Evolutionary conservation across 2,113 vertebrate genomes (phyloP).

Genomic region (Dipodomys spectabilis): DNA sequence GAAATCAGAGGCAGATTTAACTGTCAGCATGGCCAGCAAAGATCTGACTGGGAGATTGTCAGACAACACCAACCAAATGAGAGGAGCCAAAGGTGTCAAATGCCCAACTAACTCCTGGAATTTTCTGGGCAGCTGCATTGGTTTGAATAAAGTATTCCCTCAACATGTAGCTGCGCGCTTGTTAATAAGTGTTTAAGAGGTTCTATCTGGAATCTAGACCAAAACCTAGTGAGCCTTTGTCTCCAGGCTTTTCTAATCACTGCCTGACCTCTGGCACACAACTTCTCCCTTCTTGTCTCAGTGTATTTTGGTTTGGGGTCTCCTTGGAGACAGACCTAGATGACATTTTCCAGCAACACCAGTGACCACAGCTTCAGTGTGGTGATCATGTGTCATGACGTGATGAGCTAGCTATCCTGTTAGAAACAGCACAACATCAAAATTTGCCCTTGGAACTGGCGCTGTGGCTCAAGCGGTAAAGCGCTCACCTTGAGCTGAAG

Average conservation of each 20-base stretch:
- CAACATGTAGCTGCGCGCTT: neutral
- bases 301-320: neutral
- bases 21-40: neutral
- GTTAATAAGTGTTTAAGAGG: neutral
- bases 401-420: neutral
- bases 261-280: neutral
- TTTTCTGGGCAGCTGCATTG: neutral
- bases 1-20: neutral
- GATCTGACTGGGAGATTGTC: neutral
- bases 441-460: neutral
- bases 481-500: no score
- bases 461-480: no score
- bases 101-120: neutral
- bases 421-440: neutral
- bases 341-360: neutral
- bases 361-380: neutral
- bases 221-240: neutral
- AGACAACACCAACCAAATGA: neutral
- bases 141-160: neutral
- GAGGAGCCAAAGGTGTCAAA: neutral
- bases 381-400: neutral
- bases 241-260: neutral
- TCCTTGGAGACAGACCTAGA: slow-evolving; percentile 5
- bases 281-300: slow-evolving; percentile 28
- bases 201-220: neutral